A percentile compares a stretch with the other conserved stretches of the same genome.
Evolutionary conservation across 2,113 vertebrate genomes (phyloP).

Genomic region (Aptenodytes patagonicus): DNA sequence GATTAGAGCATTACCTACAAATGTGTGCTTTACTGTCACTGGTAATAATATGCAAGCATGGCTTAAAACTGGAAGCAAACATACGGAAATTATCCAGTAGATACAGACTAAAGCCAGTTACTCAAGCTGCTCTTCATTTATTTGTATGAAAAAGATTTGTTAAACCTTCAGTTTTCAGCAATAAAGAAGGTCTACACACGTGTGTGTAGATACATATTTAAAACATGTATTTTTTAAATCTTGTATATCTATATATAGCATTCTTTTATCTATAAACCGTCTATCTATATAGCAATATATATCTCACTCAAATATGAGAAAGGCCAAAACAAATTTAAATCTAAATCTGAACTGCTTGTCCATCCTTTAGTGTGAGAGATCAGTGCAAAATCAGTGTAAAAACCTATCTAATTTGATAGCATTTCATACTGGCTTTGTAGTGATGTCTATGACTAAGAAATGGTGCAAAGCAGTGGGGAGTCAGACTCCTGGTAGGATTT

Average conservation of each 20-base stretch:
- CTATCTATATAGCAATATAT: not conserved
- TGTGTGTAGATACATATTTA: not conserved
- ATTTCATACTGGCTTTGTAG: not conserved
- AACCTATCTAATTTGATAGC: not conserved
- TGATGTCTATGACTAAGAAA: not conserved
- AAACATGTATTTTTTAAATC: not conserved
- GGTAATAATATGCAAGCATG: constrained; percentile 81
- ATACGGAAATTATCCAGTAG: constrained; percentile 58
- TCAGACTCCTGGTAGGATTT: not conserved
- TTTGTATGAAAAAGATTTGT: constrained; percentile 60
- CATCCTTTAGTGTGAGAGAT: not conserved
- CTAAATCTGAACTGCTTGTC: not conserved
- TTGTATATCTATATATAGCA: not conserved
- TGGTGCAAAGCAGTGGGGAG: not conserved
- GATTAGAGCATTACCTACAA: constrained; percentile 84
- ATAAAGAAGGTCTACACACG: constrained; percentile 7
- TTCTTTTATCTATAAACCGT: not conserved
- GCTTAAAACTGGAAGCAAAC: constrained; percentile 84
- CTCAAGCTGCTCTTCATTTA: constrained; percentile 77
- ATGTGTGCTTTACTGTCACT: constrained; percentile 87
- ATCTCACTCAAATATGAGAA: not conserved
- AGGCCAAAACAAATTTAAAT: not conserved
- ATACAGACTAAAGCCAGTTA: constrained; percentile 60
- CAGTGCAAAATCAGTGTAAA: not conserved
- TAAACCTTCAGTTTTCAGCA: constrained; percentile 53